These are phyloP conservation scores for Ceratotherium simum DNA, from an alignment of 2,113 vertebrate genomes.

Conservation along the genomic window DNA sequence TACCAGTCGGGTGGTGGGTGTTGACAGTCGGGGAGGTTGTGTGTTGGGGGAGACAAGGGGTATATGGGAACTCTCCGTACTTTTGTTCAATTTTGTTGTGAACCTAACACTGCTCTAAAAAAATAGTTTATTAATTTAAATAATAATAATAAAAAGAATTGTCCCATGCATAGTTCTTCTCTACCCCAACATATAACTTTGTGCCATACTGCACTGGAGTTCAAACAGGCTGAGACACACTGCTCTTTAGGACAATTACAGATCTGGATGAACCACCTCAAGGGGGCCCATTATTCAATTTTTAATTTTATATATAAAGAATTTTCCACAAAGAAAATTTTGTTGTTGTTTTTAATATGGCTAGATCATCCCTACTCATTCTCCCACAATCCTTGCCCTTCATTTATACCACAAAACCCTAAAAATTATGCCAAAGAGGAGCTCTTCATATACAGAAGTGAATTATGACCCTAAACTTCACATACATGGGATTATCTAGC, in stretches of 20 bases:
- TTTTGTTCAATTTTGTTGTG: not conserved
- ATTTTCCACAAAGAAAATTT: not conserved
- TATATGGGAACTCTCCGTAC: not conserved
- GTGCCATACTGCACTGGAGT: rapidly evolving
- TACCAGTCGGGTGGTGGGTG: not conserved
- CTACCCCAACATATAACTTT: not conserved
- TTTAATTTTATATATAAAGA: not conserved
- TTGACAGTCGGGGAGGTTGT: rapidly evolving
- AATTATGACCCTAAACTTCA: too few relatives aligned
- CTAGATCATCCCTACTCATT: not conserved
- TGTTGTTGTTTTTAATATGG: not conserved
- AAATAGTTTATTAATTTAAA: not conserved
- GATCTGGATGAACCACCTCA: rapidly evolving
- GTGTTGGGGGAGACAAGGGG: not conserved
- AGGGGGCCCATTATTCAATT: not conserved
- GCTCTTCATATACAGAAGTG: not conserved
- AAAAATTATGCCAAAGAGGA: not conserved
- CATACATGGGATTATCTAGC: rapidly evolving
- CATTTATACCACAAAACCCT: not conserved
- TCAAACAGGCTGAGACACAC: rapidly evolving
- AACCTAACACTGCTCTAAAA: not conserved
- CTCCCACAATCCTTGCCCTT: not conserved
- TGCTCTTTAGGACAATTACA: not conserved
- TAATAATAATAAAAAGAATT: too few relatives aligned
- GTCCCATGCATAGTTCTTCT: rapidly evolving